These are phyloP conservation scores for Lithobates pipiens DNA, from an alignment of 2,797 vertebrate species.

Conservation along the genomic window DNA sequence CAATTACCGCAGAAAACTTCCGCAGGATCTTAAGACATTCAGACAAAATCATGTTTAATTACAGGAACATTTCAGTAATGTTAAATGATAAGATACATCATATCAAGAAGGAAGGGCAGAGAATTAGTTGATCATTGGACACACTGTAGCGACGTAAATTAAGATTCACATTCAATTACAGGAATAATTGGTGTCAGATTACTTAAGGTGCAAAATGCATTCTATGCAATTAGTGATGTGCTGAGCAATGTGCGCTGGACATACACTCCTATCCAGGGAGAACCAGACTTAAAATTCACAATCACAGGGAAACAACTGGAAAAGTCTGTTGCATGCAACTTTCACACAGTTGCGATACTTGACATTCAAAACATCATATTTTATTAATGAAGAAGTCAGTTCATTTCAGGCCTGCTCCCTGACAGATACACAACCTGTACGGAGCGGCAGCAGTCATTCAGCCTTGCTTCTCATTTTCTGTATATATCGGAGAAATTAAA, in stretches of 20 bases:
- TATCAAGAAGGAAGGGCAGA: constrained; percentile 42
- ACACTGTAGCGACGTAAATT: constrained; percentile 61
- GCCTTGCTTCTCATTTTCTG: no score
- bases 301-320: neutral
- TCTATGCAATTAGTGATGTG: constrained; percentile 57
- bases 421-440: no score
- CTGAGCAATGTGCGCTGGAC: constrained; percentile 55
- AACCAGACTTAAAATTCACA: neutral
- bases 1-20: constrained; percentile 49
- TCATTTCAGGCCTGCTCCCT: no score
- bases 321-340: no score
- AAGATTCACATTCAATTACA: constrained; percentile 60
- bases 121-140: constrained; percentile 59
- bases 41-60: constrained; percentile 59
- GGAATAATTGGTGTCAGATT: constrained; percentile 60
- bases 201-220: constrained; percentile 60
- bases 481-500: no score
- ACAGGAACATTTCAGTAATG: constrained; percentile 49
- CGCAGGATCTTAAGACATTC: constrained; percentile 30
- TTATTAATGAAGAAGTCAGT: no score
- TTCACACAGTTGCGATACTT: no score
- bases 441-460: no score
- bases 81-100: constrained; percentile 57
- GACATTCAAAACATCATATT: no score
- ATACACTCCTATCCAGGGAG: constrained; percentile 28